A percentile compares a stretch with the other conserved stretches of the same genome.
Conservation (phyloP, 2,797 vertebrate genomes). For the Xiphorhynchus erythropygius region DNA sequence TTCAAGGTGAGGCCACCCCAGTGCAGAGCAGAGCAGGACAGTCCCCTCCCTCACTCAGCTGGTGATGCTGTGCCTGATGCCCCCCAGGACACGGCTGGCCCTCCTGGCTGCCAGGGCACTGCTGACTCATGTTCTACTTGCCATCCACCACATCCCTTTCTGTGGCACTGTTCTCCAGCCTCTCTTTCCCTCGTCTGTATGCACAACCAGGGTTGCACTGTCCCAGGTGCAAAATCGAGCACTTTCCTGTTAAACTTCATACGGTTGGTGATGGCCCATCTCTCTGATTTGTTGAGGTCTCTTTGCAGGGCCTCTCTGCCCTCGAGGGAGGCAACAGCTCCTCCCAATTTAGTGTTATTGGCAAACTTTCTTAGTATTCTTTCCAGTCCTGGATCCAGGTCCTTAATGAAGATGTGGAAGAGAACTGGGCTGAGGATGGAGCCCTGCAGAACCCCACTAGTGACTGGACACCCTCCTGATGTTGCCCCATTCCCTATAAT, state of each 20-base stretch:
- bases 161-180: accelerated
- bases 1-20: accelerated
- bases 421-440: background rate
- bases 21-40: background rate
- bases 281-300: background rate
- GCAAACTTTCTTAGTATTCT: background rate
- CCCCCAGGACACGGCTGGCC: accelerated
- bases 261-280: background rate
- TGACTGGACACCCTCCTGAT: background rate
- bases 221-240: background rate
- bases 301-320: background rate
- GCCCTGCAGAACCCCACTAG: background rate
- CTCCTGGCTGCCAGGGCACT: background rate
- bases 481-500: background rate
- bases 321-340: background rate
- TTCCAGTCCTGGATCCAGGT: background rate
- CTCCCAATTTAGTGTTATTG: background rate
- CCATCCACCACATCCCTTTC: background rate
- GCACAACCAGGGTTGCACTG: accelerated
- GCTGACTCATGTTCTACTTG: background rate
- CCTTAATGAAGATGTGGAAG: background rate
- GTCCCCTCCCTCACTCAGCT: accelerated
- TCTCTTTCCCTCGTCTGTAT: background rate
- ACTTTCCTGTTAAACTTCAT: background rate
- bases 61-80: background rate